phyloP scores from a whole-genome alignment of 37 sponge, comb jelly and placozoan species.

The Bolinopsis microptera region DNA sequence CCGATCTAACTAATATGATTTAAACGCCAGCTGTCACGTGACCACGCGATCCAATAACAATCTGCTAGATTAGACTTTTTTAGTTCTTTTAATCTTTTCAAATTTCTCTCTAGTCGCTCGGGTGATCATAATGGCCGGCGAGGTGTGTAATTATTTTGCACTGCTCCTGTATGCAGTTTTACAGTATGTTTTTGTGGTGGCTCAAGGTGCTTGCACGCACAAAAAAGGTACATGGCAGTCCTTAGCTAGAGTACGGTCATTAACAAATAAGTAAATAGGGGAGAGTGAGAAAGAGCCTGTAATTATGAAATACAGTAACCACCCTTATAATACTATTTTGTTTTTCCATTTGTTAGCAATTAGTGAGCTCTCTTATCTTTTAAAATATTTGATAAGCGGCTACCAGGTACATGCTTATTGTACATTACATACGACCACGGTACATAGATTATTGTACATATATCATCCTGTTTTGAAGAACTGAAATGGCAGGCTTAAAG shows the following conservation, averaged over 20 bases:
- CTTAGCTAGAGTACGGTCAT: neutral
- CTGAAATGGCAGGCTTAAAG: no score
- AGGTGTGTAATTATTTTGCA: neutral
- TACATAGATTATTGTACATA: no score
- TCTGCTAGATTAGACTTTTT: conserved; percentile 23
- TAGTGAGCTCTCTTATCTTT: no score
- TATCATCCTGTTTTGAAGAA: no score
- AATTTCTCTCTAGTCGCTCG: conserved; percentile 19
- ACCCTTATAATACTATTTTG: no score
- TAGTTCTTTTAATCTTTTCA: neutral
- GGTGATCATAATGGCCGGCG: neutral
- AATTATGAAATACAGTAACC: neutral
- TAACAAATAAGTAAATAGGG: neutral
- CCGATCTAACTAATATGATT: neutral
- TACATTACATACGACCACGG: no score
- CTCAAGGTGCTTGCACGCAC: neutral
- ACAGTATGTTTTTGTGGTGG: neutral
- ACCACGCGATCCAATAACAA: neutral
- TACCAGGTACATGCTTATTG: no score
- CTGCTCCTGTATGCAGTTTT: no score
- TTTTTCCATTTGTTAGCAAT: no score
- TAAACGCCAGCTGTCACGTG: neutral
- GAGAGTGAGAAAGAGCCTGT: neutral
- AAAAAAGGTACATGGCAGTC: neutral
- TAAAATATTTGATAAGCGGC: no score